Percentiles rank a stretch among this genome's conserved stretches.
Evolutionary conservation across 2,888 invertebrate species (phyloP).

Genomic region (Leptinotarsa tumamoca): DNA sequence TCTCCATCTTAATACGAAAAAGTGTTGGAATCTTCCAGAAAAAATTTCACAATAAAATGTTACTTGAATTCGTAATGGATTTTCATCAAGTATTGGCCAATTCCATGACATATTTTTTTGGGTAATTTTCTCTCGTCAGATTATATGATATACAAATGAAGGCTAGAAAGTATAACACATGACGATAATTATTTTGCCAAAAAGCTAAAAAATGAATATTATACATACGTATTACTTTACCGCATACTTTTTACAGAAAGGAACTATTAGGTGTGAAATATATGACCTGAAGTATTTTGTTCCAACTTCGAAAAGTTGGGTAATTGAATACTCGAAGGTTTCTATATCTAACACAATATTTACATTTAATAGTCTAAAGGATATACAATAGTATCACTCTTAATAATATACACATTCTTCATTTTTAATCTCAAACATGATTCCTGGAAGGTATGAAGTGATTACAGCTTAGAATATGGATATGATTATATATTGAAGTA

Average conservation of each 20-base stretch:
- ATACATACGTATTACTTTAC: conserved; percentile 6
- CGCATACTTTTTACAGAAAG: conserved; percentile 46
- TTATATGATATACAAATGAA: too few relatives aligned
- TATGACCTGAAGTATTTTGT: conserved; percentile 14
- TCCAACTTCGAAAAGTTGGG: neutral
- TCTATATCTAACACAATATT: neutral
- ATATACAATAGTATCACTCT: neutral
- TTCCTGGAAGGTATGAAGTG: neutral
- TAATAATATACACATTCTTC: neutral
- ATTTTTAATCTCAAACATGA: neutral
- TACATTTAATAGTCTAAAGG: conserved; percentile 5
- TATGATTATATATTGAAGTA: neutral
- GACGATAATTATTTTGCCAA: neutral
- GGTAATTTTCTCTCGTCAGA: too few relatives aligned
- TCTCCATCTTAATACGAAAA: too few relatives aligned
- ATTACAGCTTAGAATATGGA: conserved; percentile 1
- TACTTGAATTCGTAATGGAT: too few relatives aligned
- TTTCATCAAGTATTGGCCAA: too few relatives aligned
- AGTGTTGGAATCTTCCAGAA: too few relatives aligned
- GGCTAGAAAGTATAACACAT: neutral
- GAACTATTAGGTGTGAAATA: conserved; percentile 49
- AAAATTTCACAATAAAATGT: too few relatives aligned
- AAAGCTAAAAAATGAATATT: neutral
- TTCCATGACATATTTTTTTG: too few relatives aligned
- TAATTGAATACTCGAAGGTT: neutral